Base-by-base conservation (phyloP, 1,140 invertebrate species). In the Octopus sinensis region DNA sequence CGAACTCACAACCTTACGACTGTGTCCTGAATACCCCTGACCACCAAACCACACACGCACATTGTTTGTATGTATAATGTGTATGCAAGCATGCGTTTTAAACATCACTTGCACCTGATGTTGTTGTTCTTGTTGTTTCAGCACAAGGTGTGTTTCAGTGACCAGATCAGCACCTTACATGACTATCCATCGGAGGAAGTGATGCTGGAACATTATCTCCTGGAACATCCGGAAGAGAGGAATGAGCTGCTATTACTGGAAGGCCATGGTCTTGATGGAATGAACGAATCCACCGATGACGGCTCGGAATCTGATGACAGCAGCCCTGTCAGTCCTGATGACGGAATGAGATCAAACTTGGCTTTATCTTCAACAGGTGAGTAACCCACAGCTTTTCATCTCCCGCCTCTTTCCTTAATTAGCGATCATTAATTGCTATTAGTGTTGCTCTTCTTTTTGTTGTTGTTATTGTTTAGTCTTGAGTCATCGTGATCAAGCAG, bases 131-230 rank as follows among this genome's bases (percentile, higher is more conserved):
- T 5, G 71, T 75, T 10, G n/a, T 12, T 87, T 76, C 84, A 86
- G 86, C 81, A 80, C 43, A 85, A 84, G 76, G 85, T 87, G 53
- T 80, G 76, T 13, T 87, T 87, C 79, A 79, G 81, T 79, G 85
- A 85, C 30, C 13, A 71, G n/a, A 73, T 83, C 13, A 83, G 56
- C 0, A 82, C 84, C 30, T 84, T 81, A 51, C 84, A 85, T 76
- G 86, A 87, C 82, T 87, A 87, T 76, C 86, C 85, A 9, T 83
- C 79, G 54, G 86, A 87, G 76, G 84, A 86, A 53, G 13, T 62
- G 4, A 79, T 84, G 6, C 77, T 87, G 71, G 82, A 83, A 75
- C 62, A 80, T 5, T 87, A 86, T 79, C 80, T 87, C 10, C 56
- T 68, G 23, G 81, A 86, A 10, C 86, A 86, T 71, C 86, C 86